These are phyloP conservation scores for Oxyruncus cristatus DNA, from an alignment of 2,113 vertebrate species.

Conservation along the genomic window DNA sequence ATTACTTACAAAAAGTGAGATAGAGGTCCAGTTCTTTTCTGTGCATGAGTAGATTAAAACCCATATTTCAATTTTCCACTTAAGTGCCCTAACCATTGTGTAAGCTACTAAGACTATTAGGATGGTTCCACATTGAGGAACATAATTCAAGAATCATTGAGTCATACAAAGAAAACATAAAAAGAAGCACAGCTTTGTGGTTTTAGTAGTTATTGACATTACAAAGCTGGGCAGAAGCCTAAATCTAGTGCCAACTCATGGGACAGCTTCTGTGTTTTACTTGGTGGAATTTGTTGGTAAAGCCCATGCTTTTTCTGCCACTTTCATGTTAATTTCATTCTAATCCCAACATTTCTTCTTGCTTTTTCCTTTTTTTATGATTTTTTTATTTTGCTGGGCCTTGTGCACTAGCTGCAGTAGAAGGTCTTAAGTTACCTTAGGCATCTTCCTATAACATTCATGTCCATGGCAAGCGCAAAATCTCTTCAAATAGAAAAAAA, in stretches of 20 bases:
- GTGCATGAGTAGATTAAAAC: neutral
- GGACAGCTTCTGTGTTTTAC: neutral
- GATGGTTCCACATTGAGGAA: conserved; percentile 37
- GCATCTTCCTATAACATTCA: neutral
- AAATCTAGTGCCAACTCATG: neutral
- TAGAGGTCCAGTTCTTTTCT: neutral
- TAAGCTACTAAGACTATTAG: conserved; percentile 31
- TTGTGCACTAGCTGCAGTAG: neutral
- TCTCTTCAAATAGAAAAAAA: neutral
- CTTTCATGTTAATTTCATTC: neutral
- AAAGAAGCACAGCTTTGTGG: neutral
- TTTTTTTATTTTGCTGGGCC: neutral
- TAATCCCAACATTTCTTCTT: neutral
- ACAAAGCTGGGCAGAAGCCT: neutral
- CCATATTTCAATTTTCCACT: conserved; percentile 54
- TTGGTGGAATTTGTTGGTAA: neutral
- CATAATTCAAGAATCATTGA: conserved; percentile 37
- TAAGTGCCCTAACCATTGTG: conserved; percentile 1
- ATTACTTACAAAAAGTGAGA: neutral
- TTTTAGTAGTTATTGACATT: neutral
- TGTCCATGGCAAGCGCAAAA: neutral
- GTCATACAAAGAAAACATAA: conserved; percentile 19
- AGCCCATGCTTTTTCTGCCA: neutral
- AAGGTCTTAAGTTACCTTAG: neutral
- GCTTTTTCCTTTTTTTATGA: neutral